These are phyloP conservation scores for Cotesia glomerata DNA, from an alignment of 1,140 invertebrate genomes.

Conservation along the genomic window DNA sequence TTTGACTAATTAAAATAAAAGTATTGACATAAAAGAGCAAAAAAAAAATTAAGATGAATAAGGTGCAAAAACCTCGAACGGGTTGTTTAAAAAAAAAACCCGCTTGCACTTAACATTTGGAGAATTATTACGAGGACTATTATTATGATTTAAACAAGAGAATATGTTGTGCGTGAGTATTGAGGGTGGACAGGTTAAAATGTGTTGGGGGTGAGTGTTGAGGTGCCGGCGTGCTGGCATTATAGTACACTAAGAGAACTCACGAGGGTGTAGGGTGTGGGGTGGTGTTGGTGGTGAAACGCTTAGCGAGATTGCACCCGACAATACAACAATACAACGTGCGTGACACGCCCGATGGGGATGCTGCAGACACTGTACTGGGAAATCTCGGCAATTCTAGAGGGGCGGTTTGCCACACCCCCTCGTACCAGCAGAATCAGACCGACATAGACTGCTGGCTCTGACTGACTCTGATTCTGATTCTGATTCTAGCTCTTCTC, in stretches of 20 bases:
- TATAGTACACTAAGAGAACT: too few species aligned
- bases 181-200: conserved; percentile 59
- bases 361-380: conserved; percentile 53
- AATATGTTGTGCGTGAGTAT: conserved; percentile 40
- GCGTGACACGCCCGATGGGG: conserved; percentile 60
- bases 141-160: conserved; percentile 1
- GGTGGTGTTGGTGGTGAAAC: conserved; percentile 55
- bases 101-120: not conserved
- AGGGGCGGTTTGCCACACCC: conserved; percentile 52
- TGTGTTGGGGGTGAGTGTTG: not conserved
- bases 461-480: not conserved
- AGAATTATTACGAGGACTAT: not conserved
- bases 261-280: conserved; percentile 4
- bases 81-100: too few species aligned
- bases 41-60: too few species aligned
- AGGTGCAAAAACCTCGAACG: too few species aligned
- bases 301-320: conserved; percentile 64
- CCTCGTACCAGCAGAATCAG: conserved; percentile 22
- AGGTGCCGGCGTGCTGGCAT: too few species aligned
- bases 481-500: not conserved
- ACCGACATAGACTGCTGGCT: not conserved
- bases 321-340: conserved; percentile 62
- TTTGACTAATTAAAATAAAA: too few species aligned
- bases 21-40: too few species aligned
- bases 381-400: conserved; percentile 62